Percentiles rank a stretch among this genome's conserved stretches.
phyloP scores from a whole-genome alignment of 1,140 invertebrate species.

The Tetragonula clypearis region DNA sequence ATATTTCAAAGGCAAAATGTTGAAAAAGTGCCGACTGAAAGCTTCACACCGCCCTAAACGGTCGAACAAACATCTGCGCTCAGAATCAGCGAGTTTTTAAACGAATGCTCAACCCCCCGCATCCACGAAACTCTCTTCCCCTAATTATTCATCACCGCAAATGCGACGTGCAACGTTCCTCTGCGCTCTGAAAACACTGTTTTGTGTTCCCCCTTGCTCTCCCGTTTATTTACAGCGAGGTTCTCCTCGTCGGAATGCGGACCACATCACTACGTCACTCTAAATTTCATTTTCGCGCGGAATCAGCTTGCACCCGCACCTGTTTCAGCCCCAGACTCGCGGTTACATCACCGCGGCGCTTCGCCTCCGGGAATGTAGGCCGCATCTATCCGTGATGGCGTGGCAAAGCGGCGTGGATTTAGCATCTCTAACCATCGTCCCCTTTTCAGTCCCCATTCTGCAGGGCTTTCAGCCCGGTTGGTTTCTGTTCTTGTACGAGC shows the following conservation, averaged over 20 bases:
- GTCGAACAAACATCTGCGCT: background rate
- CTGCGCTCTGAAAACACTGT: background rate
- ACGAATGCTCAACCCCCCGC: too few relatives aligned
- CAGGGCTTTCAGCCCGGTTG: background rate
- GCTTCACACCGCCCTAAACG: background rate
- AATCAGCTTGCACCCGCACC: conserved; percentile 55
- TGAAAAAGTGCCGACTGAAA: background rate
- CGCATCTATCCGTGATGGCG: conserved; percentile 58
- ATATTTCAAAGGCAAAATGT: background rate
- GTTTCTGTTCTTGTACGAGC: too few relatives aligned
- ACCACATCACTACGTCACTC: conserved; percentile 19
- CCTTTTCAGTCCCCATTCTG: too few relatives aligned
- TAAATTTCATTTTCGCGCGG: conserved; percentile 23
- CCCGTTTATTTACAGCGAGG: background rate
- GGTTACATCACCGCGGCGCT: conserved; percentile 57
- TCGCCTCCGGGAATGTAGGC: conserved; percentile 69
- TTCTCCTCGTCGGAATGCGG: background rate
- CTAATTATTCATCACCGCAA: background rate
- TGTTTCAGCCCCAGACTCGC: conserved; percentile 56
- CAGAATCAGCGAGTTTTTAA: background rate
- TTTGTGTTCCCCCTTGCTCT: too few relatives aligned
- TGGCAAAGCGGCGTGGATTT: conserved; percentile 62
- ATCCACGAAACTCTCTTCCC: background rate
- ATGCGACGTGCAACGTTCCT: background rate
- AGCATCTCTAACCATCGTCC: conserved; percentile 51